phyloP scores from a whole-genome alignment of 2,888 invertebrate genomes.

The Pogonocherus hispidulus region DNA sequence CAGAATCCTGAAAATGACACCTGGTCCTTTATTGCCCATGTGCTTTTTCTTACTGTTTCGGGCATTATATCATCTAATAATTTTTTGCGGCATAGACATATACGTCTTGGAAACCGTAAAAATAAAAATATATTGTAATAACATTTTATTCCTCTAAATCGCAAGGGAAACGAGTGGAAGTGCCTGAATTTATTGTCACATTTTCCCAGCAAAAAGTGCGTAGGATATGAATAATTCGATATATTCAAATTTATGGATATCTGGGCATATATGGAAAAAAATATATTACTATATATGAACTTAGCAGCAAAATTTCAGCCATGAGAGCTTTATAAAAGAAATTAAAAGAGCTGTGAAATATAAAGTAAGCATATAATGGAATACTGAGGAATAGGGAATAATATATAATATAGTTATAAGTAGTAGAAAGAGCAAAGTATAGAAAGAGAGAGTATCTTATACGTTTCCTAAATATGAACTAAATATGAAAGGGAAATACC shows the following conservation, averaged over 20 bases:
- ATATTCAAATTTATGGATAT: conserved; percentile 3
- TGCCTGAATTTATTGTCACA: conserved; percentile 3
- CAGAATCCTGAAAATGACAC: background rate
- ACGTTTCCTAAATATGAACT: too few species aligned
- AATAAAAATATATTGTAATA: conserved; percentile 4
- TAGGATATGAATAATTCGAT: background rate
- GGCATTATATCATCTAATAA: background rate
- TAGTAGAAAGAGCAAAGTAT: too few species aligned
- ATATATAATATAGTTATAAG: too few species aligned
- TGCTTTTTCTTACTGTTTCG: background rate
- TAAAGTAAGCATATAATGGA: too few species aligned
- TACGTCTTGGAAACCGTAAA: background rate
- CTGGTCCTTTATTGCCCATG: background rate
- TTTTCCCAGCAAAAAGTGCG: background rate
- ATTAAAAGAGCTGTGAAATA: background rate
- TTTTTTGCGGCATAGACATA: background rate
- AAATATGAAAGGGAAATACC: too few species aligned
- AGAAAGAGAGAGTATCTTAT: too few species aligned
- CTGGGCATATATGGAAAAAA: background rate
- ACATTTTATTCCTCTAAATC: conserved; percentile 1
- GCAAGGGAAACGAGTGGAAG: background rate
- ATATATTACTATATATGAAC: background rate
- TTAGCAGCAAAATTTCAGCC: background rate
- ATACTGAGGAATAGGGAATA: too few species aligned
- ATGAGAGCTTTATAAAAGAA: background rate